phyloP scores from a whole-genome alignment of 2,888 invertebrate genomes.

The Ormyrus labotus region DNA sequence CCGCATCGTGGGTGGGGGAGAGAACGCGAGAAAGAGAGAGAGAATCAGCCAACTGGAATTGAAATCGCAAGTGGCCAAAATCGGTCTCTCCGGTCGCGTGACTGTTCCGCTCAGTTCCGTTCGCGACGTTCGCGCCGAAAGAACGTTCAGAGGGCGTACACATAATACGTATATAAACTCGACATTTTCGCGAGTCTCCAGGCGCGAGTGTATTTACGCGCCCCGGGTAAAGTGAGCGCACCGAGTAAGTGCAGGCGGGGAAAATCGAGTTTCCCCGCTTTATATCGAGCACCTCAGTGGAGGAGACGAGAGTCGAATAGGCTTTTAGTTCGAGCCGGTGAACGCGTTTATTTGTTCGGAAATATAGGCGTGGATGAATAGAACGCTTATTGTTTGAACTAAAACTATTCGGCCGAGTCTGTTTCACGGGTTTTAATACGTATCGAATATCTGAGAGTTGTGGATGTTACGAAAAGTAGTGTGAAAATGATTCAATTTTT shows the following conservation, averaged over 20 bases:
- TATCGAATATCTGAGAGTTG: too few relatives aligned
- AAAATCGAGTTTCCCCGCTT: too few relatives aligned
- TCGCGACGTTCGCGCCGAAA: slow-evolving; percentile 2
- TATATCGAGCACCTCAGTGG: background rate
- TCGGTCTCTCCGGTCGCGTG: background rate
- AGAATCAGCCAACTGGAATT: slow-evolving; percentile 8
- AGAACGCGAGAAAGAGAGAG: too few relatives aligned
- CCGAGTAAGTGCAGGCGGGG: background rate
- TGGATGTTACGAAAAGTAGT: too few relatives aligned
- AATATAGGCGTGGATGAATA: too few relatives aligned
- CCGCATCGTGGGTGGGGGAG: slow-evolving; percentile 18
- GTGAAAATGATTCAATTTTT: too few relatives aligned
- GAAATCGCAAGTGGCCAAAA: slow-evolving; percentile 15
- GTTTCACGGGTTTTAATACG: too few relatives aligned
- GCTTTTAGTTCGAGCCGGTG: too few relatives aligned
- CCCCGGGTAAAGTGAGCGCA: background rate
- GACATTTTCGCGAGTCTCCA: background rate
- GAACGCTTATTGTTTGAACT: too few relatives aligned
- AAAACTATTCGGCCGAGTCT: too few relatives aligned
- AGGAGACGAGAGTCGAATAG: background rate
- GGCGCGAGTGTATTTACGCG: background rate
- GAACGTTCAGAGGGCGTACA: background rate
- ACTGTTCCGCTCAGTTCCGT: slow-evolving; percentile 12
- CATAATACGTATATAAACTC: too few relatives aligned
- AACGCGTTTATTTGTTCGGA: too few relatives aligned